Conservation (phyloP, 2,113 vertebrate species). For the Hipposideros armiger region DNA sequence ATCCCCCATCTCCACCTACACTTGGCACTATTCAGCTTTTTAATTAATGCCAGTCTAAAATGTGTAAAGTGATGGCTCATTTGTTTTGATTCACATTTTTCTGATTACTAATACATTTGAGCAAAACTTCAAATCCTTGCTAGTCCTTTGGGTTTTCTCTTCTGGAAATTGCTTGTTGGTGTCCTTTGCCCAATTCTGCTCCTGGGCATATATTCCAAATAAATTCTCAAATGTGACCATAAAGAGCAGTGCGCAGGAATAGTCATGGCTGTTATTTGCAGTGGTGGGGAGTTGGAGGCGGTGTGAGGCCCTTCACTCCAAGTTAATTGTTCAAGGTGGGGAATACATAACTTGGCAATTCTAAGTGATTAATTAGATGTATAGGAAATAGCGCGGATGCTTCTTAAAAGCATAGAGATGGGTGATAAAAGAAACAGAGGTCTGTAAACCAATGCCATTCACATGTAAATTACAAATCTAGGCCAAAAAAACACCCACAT, state of each 20-base stretch:
- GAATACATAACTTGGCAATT: neutral
- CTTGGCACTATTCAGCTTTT: neutral
- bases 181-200: neutral
- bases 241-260: neutral
- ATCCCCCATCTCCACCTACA: neutral
- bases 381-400: neutral
- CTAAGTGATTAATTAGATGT: neutral
- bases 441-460: neutral
- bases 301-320: neutral
- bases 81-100: conserved; percentile 21
- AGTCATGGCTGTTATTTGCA: neutral
- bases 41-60: neutral
- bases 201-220: neutral
- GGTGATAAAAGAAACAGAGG: neutral
- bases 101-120: neutral
- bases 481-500: neutral
- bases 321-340: neutral
- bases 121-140: neutral
- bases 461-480: neutral
- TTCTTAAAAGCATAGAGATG: neutral
- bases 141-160: neutral
- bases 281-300: neutral
- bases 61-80: neutral
- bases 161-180: conserved; percentile 20
- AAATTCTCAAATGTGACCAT: neutral